Percentiles rank a stretch among this genome's conserved stretches.
These are phyloP conservation scores for Hermaeophaga mercurialis DNA, from an alignment of 2,888 invertebrate genomes.

Conservation along the genomic window DNA sequence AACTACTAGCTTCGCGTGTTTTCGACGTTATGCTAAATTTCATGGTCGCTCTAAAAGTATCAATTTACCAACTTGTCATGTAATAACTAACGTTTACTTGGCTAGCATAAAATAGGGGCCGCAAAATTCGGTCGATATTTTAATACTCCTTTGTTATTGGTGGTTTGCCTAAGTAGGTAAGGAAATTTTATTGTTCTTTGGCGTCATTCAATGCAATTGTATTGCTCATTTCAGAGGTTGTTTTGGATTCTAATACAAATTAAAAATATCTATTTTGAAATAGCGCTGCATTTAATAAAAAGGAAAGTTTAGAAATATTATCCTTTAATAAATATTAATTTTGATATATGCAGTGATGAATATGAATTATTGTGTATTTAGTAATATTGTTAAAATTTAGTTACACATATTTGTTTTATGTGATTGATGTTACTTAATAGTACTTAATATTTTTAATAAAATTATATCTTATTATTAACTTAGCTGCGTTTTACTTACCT, in stretches of 20 bases:
- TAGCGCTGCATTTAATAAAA: neutral
- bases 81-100: too few species aligned
- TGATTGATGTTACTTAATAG: conserved; percentile 54
- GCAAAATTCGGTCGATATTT: too few species aligned
- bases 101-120: too few species aligned
- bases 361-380: conserved; percentile 21
- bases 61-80: too few species aligned
- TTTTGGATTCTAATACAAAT: conserved; percentile 9
- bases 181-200: too few species aligned
- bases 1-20: too few species aligned
- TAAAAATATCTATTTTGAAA: conserved; percentile 7
- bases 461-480: conserved; percentile 35
- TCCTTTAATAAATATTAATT: conserved; percentile 1
- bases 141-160: too few species aligned
- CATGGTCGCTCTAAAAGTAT: too few species aligned
- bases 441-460: conserved; percentile 57
- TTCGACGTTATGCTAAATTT: too few species aligned
- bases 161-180: too few species aligned
- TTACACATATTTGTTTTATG: conserved; percentile 42
- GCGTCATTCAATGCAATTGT: conserved; percentile 10
- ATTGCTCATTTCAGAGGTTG: conserved; percentile 26
- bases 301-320: neutral
- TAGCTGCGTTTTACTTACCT: neutral
- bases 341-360: conserved; percentile 18
- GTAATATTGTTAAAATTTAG: conserved; percentile 33